These are phyloP conservation scores for Lacanobia oleracea DNA, from an alignment of 2,888 invertebrate species.

Conservation along the genomic window DNA sequence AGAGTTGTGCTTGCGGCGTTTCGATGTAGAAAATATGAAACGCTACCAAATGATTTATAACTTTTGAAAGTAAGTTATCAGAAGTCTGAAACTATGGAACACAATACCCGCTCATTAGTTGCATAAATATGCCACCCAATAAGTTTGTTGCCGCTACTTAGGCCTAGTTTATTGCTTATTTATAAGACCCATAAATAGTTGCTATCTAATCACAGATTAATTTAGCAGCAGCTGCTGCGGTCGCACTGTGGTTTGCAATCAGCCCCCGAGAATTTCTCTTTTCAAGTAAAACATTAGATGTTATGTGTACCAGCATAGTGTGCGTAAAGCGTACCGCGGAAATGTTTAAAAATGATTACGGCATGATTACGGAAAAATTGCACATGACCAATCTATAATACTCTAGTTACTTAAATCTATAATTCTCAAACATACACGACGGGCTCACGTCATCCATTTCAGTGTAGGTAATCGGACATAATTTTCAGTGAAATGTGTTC, in stretches of 20 bases:
- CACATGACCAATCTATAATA: conserved; percentile 59
- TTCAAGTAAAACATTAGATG: conserved; percentile 61
- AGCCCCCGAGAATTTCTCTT: conserved; percentile 62
- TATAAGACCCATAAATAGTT: conserved; percentile 60
- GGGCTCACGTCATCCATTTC: conserved; percentile 22
- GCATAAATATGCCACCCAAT: conserved; percentile 64
- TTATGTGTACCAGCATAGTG: conserved; percentile 45
- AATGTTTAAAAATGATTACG: conserved; percentile 54
- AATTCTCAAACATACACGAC: conserved; percentile 28
- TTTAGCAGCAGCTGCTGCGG: conserved; percentile 55
- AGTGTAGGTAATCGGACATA: conserved; percentile 6
- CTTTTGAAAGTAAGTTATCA: conserved; percentile 44
- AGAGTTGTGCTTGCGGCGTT: background rate
- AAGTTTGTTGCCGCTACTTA: conserved; percentile 57
- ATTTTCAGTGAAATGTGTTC: conserved; percentile 26
- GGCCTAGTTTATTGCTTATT: conserved; percentile 64
- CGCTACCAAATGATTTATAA: conserved; percentile 18
- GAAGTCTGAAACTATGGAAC: conserved; percentile 39
- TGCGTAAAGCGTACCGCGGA: conserved; percentile 55
- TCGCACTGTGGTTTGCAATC: conserved; percentile 70
- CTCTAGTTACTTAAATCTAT: conserved; percentile 38
- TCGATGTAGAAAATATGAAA: conserved; percentile 11
- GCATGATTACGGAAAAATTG: conserved; percentile 55
- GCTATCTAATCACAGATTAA: conserved; percentile 59
- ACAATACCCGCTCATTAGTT: conserved; percentile 55